Evolutionary conservation across 2,888 invertebrate species (phyloP), one percentile per base, ranked within the genome.

Genomic region (Lydus trimaculatus): DNA sequence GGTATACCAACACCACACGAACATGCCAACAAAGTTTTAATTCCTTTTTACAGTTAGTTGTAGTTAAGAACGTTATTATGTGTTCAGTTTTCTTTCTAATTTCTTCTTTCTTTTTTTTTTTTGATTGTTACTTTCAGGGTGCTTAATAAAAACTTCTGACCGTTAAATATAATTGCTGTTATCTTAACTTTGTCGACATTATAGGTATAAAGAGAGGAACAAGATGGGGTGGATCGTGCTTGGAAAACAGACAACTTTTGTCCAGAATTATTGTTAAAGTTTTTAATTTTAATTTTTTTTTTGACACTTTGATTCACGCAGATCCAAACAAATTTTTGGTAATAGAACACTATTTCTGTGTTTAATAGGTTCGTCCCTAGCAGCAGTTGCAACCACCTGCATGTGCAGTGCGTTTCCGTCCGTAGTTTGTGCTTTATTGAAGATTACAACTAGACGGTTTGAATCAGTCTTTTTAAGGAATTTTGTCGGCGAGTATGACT

Each of bases 131-230:
- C 56, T 56, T 56, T 56, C 2, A 20, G 25, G 23, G 56, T 56
- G 56, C 25, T 56, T 56, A 23, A 56, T 56, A 56, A 56, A 31
- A 61, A 67, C 64, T 67, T 67, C 43, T 31, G 39, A 52, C 68
- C 68, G 59, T 68, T 68, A 68, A 68, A 68, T 68, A 64, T 68
- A 68, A 68, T 68, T 68, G 65, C 65, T 58, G 62, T 65, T 68
- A 63, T 64, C 68, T 65, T 48, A 64, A 68, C 58, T 68, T 65
- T 58, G 36, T 15, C 15, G 36, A 36, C 20, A 20, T 43, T 43
- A 48, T 48, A 48, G 9, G 9, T 48, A 43, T 43, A 43, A 13
- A 36, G 36, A 36, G 15, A 15, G 15, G 15, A 15, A 15, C 13
- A 36, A 36, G 15, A 36, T 15, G 15, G n/a, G 9, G 2, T 3